A percentile compares a stretch with the other conserved stretches of the same genome.
phyloP scores from a whole-genome alignment of 2,113 vertebrate genomes.

The Cacatua alba region DNA sequence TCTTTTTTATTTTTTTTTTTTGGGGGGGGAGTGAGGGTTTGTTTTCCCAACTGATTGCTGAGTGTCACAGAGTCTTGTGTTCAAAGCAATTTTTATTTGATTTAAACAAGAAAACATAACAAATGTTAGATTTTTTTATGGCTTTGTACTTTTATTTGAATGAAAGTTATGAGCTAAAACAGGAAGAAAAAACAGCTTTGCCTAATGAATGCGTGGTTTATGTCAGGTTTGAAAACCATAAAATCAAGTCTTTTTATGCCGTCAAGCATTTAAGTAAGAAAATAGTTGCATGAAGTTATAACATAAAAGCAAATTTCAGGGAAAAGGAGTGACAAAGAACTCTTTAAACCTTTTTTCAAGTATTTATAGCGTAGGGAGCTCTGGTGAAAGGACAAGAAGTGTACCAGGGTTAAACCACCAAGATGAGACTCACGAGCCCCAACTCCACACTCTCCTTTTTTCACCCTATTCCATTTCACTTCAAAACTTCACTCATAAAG shows the following conservation, averaged over 20 bases:
- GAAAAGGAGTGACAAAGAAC: background rate
- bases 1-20: background rate
- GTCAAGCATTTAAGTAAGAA: background rate
- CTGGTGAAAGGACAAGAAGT: background rate
- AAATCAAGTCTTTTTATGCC: background rate
- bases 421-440: accelerated
- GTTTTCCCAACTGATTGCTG: background rate
- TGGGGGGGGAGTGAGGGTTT: background rate
- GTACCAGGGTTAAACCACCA: background rate
- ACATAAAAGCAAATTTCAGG: background rate
- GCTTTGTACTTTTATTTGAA: background rate
- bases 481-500: background rate
- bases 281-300: background rate
- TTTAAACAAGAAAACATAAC: background rate
- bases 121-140: background rate
- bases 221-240: background rate
- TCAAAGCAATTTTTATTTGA: background rate
- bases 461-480: background rate
- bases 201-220: background rate
- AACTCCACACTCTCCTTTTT: background rate
- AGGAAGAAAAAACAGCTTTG: background rate
- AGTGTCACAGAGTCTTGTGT: background rate
- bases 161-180: background rate
- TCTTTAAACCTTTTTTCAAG: background rate
- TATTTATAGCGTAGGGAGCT: background rate